These are phyloP conservation scores for Benitochromis conjunctus DNA, from an alignment of 2,113 vertebrate genomes.

Conservation along the genomic window DNA sequence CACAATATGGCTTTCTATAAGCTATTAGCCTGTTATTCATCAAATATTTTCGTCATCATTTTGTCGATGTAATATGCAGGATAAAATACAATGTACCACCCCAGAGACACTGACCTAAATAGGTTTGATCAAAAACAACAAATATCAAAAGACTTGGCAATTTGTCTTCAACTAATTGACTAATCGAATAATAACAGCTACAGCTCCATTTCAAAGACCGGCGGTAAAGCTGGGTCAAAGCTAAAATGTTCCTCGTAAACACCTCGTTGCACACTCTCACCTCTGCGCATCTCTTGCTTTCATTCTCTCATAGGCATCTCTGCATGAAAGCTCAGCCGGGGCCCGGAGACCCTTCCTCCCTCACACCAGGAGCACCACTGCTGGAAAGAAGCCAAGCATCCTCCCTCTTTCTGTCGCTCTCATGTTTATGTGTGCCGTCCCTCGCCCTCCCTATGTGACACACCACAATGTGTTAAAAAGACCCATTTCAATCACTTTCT, in stretches of 20 bases:
- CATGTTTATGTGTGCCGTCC: background rate
- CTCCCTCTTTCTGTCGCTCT: background rate
- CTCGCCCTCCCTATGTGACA: background rate
- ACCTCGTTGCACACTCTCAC: slow-evolving; percentile 34
- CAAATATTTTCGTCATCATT: background rate
- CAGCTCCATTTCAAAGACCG: slow-evolving; percentile 4
- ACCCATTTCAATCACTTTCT: background rate
- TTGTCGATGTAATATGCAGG: background rate
- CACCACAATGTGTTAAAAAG: background rate
- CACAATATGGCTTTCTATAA: background rate
- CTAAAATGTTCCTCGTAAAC: slow-evolving; percentile 11
- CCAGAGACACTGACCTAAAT: background rate
- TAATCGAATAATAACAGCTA: background rate
- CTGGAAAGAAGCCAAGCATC: slow-evolving; percentile 37
- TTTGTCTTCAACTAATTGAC: background rate
- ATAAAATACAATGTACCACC: background rate
- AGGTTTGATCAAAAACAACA: background rate
- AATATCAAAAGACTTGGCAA: background rate
- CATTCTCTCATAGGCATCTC: slow-evolving; percentile 27
- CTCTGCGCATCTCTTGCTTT: slow-evolving; percentile 23
- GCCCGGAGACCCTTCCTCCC: slow-evolving; percentile 47
- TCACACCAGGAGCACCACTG: slow-evolving; percentile 49
- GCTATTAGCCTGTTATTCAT: background rate
- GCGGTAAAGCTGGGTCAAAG: background rate
- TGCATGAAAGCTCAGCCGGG: slow-evolving; percentile 44